phyloP scores from a whole-genome alignment of 2,888 invertebrate species.

The Drosophila picticornis region DNA sequence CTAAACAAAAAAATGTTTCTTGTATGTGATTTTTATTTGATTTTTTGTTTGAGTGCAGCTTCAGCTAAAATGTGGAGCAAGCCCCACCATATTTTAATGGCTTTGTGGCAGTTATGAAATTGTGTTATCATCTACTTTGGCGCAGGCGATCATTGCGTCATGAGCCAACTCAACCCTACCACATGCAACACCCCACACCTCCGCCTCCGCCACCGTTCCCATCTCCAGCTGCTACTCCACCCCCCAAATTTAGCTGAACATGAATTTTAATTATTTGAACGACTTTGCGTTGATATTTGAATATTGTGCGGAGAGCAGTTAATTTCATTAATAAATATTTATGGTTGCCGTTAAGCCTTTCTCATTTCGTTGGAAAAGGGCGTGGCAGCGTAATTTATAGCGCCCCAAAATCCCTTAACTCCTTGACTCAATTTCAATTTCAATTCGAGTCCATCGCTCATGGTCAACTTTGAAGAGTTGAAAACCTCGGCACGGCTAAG shows the following conservation, averaged over 20 bases:
- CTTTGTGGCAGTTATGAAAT: constrained; percentile 42
- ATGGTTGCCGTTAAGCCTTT: constrained; percentile 70
- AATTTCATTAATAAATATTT: constrained; percentile 84
- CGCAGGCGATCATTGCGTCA: constrained; percentile 52
- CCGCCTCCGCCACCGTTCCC: background rate
- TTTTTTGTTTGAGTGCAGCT: background rate
- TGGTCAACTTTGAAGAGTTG: constrained; percentile 52
- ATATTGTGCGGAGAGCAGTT: constrained; percentile 74
- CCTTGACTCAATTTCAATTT: constrained; percentile 37
- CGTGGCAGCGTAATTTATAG: constrained; percentile 62
- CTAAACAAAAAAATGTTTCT: background rate
- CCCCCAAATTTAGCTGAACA: constrained; percentile 36
- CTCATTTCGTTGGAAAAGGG: constrained; percentile 10
- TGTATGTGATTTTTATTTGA: too few species aligned
- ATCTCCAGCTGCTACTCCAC: background rate
- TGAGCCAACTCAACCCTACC: constrained; percentile 5
- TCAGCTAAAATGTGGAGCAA: constrained; percentile 6
- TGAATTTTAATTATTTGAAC: constrained; percentile 82
- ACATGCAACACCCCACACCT: background rate
- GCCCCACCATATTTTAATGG: constrained; percentile 43
- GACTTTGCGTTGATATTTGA: constrained; percentile 72
- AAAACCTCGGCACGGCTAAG: constrained; percentile 67
- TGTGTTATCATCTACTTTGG: constrained; percentile 56
- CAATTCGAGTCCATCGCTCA: constrained; percentile 60
- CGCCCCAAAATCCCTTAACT: constrained; percentile 21